phyloP scores from a whole-genome alignment of 1,140 invertebrate species.

The Apis florea region DNA sequence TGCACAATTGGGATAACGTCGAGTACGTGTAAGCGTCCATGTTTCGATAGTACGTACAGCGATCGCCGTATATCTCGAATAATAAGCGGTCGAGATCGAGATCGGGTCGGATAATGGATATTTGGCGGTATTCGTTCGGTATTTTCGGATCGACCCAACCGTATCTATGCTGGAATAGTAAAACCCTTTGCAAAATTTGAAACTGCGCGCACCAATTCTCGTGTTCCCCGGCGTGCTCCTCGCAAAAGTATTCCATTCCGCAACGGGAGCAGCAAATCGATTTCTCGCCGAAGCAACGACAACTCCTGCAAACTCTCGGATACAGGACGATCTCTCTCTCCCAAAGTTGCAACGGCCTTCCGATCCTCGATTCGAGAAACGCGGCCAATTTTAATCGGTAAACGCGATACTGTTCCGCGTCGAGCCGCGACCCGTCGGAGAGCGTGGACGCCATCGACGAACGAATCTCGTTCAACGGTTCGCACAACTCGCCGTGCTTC shows the following conservation, averaged over 20 bases:
- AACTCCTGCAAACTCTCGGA: conserved; percentile 82
- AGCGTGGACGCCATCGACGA: conserved; percentile 42
- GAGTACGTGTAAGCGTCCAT: conserved; percentile 83
- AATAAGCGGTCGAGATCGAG: conserved; percentile 79
- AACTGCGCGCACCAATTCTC: conserved; percentile 73
- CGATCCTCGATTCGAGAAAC: conserved; percentile 82
- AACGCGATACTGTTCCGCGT: conserved; percentile 82
- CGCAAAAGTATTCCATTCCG: conserved; percentile 78
- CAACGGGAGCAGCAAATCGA: conserved; percentile 82
- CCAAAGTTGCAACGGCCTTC: conserved; percentile 82
- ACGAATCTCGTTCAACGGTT: conserved; percentile 62
- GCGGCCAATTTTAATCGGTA: conserved; percentile 83
- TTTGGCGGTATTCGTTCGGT: conserved; percentile 75
- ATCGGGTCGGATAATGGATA: conserved; percentile 70
- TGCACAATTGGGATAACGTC: conserved; percentile 83
- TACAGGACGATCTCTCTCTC: conserved; percentile 86
- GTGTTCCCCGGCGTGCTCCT: conserved; percentile 68
- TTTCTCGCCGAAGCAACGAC: conserved; percentile 80
- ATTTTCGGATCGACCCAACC: conserved; percentile 82
- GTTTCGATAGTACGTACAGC: conserved; percentile 76
- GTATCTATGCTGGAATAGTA: conserved; percentile 72
- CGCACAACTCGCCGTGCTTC: conserved; percentile 79
- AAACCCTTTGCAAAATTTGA: conserved; percentile 70
- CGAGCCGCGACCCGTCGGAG: conserved; percentile 80
- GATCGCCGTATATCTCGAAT: conserved; percentile 79